Evolutionary conservation across 2,113 vertebrate species (phyloP).

Genomic region (Poecile atricapillus): DNA sequence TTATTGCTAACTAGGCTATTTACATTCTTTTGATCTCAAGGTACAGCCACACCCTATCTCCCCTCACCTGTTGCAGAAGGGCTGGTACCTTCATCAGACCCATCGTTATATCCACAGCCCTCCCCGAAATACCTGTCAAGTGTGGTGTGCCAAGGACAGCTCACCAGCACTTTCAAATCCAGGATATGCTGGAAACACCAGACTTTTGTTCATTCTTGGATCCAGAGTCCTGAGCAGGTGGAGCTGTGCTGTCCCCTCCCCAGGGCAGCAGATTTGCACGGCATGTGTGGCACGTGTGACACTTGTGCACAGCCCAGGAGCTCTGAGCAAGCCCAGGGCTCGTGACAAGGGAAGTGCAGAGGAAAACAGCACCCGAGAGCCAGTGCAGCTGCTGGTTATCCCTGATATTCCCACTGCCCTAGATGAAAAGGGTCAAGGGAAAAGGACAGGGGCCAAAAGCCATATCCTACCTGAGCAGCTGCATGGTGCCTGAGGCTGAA

Average conservation of each 20-base stretch:
- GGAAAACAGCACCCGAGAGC: neutral
- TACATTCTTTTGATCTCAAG: neutral
- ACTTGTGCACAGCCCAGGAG: neutral
- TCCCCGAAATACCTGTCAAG: neutral
- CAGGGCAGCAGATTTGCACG: neutral
- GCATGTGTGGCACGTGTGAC: fast-evolving
- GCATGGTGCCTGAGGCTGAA: neutral
- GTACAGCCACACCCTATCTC: neutral
- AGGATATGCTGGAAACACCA: neutral
- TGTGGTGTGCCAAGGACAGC: neutral
- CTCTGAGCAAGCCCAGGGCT: neutral
- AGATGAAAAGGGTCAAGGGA: neutral
- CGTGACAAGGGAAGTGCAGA: neutral
- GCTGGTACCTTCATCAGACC: neutral
- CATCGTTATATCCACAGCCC: fast-evolving
- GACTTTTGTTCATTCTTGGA: neutral
- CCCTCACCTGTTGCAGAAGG: neutral
- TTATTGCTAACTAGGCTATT: neutral
- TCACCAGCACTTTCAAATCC: neutral
- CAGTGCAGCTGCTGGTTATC: neutral
- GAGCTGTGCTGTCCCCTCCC: neutral
- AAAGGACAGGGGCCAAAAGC: neutral
- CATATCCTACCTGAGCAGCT: neutral
- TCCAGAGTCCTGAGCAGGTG: neutral
- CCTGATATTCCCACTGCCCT: fast-evolving